Conservation (phyloP, 2,888 invertebrate species). For the Aplocera efformata region DNA sequence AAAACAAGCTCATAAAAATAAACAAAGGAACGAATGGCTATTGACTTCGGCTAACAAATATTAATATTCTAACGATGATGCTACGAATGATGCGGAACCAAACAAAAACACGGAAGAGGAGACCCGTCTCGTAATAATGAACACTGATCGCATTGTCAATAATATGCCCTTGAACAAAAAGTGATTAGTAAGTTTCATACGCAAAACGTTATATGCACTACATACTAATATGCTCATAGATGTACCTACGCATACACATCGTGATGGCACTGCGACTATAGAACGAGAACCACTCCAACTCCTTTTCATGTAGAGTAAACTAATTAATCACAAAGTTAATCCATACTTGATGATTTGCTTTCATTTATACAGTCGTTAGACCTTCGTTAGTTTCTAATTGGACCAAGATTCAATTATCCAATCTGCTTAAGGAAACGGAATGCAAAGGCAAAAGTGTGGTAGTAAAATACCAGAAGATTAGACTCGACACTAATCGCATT, state of each 20-base stretch:
- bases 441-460: too few species aligned
- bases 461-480: too few species aligned
- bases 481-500: too few species aligned
- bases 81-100: constrained; percentile 59
- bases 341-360: constrained; percentile 29
- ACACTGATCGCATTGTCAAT: constrained; percentile 57
- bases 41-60: constrained; percentile 47
- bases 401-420: too few species aligned
- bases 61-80: constrained; percentile 70
- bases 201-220: too few species aligned
- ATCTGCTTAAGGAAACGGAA: too few species aligned
- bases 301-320: constrained; percentile 45
- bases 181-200: constrained; percentile 31
- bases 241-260: too few species aligned
- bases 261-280: constrained; percentile 38
- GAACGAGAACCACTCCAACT: constrained; percentile 30
- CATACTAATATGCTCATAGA: too few species aligned
- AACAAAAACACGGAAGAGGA: constrained; percentile 71
- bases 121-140: constrained; percentile 27
- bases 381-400: background rate
- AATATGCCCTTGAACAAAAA: constrained; percentile 58
- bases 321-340: constrained; percentile 46
- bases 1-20: constrained; percentile 40
- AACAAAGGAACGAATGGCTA: constrained; percentile 46
- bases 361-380: constrained; percentile 8